phyloP scores from a whole-genome alignment of 2,113 vertebrate genomes.

The Panthera tigris region DNA sequence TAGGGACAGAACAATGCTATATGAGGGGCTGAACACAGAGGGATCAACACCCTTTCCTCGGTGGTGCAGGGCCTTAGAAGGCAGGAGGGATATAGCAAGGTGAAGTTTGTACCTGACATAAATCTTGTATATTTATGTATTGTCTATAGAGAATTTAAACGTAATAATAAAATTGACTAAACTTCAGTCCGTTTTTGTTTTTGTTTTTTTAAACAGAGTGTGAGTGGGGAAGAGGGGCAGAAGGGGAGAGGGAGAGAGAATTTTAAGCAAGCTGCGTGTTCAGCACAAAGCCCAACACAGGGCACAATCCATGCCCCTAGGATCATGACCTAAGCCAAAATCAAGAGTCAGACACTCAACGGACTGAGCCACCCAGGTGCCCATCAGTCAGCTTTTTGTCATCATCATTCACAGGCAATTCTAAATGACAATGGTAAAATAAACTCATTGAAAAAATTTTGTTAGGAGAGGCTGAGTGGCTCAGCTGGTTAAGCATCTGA shows the following conservation, averaged over 20 bases:
- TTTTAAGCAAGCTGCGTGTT: too few relatives aligned
- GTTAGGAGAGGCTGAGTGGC: too few relatives aligned
- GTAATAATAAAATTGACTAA: not conserved
- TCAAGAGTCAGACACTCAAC: too few relatives aligned
- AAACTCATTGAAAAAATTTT: not conserved
- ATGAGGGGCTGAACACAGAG: not conserved
- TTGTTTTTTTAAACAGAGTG: too few relatives aligned
- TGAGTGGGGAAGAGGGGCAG: too few relatives aligned
- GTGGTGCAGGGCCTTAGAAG: not conserved
- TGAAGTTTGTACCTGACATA: too few relatives aligned
- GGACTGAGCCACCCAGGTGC: too few relatives aligned
- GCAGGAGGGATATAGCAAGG: not conserved
- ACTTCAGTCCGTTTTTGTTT: not conserved
- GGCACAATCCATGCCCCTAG: too few relatives aligned
- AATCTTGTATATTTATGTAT: not conserved
- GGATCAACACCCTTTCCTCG: not conserved
- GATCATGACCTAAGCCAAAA: too few relatives aligned
- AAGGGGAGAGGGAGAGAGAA: too few relatives aligned
- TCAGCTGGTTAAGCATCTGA: too few relatives aligned
- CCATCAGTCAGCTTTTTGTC: not conserved
- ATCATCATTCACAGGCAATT: not conserved
- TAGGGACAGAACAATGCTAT: not conserved
- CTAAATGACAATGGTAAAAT: not conserved
- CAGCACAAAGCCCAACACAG: too few relatives aligned
- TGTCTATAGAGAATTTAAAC: not conserved